These are phyloP conservation scores for Desmodus rotundus DNA, from an alignment of 2,113 vertebrate genomes.

Conservation along the genomic window DNA sequence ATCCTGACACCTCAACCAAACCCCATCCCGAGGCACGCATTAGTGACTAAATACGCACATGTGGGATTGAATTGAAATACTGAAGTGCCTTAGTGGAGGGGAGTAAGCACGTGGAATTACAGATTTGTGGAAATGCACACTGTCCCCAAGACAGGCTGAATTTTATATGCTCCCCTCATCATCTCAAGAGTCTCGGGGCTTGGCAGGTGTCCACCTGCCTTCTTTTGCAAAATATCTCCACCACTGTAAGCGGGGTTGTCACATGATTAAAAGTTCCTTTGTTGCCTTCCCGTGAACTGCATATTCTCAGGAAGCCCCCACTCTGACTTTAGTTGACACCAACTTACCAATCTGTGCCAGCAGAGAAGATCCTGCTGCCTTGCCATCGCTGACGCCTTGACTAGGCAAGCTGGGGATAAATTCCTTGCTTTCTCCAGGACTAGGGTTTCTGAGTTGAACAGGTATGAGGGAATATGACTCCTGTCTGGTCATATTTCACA, in stretches of 20 bases:
- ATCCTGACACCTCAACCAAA: not conserved
- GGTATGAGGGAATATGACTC: slow-evolving; percentile 64
- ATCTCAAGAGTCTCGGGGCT: not conserved
- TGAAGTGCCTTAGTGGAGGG: not conserved
- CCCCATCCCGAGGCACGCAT: not conserved
- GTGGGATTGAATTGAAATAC: not conserved
- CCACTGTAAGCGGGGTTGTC: not conserved
- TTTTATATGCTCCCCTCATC: not conserved
- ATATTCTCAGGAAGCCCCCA: not conserved
- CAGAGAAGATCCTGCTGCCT: not conserved
- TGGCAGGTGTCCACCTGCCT: slow-evolving; percentile 23
- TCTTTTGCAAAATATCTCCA: not conserved
- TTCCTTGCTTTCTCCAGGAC: slow-evolving; percentile 38
- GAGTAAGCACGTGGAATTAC: not conserved
- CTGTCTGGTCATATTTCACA: slow-evolving; percentile 62
- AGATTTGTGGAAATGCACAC: not conserved
- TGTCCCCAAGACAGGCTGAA: not conserved
- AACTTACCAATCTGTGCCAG: not conserved
- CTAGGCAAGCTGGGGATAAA: not conserved
- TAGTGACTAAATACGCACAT: not conserved
- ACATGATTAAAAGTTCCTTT: not conserved
- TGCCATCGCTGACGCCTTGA: not conserved
- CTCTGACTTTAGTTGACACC: not conserved
- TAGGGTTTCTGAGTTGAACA: slow-evolving; percentile 49
- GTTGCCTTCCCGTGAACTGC: slow-evolving; percentile 43